These are phyloP conservation scores for Eclectus roratus DNA, from an alignment of 2,113 vertebrate species.

Conservation along the genomic window DNA sequence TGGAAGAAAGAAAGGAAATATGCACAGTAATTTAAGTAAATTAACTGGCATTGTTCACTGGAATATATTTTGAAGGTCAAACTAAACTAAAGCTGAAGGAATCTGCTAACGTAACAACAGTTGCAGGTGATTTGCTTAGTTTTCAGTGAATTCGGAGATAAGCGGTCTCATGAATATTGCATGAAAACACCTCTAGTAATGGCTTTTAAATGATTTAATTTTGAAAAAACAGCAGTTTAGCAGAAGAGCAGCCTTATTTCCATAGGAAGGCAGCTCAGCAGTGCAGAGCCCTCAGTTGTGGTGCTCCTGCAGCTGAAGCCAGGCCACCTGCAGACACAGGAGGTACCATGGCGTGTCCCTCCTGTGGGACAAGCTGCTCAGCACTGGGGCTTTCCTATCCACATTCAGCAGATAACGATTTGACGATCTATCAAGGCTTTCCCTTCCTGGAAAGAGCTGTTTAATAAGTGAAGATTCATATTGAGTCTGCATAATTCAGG, in stretches of 20 bases:
- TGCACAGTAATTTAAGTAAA: not conserved
- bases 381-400: not conserved
- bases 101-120: not conserved
- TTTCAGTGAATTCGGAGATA: not conserved
- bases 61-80: not conserved
- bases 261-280: not conserved
- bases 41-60: not conserved
- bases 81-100: not conserved
- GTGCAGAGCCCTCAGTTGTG: rapidly evolving
- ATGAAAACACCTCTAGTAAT: not conserved
- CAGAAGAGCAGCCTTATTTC: not conserved
- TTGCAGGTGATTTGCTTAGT: not conserved
- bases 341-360: not conserved
- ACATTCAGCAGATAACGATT: rapidly evolving
- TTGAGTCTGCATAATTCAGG: rapidly evolving
- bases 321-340: not conserved
- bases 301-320: not conserved
- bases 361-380: not conserved
- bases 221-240: not conserved
- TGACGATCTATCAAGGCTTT: no score
- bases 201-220: not conserved
- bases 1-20: no score
- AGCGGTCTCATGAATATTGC: not conserved
- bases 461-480: rapidly evolving
- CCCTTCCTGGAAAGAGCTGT: not conserved